Base-by-base conservation (phyloP, 2,797 vertebrate species). In the Threskiornis aethiopicus region DNA sequence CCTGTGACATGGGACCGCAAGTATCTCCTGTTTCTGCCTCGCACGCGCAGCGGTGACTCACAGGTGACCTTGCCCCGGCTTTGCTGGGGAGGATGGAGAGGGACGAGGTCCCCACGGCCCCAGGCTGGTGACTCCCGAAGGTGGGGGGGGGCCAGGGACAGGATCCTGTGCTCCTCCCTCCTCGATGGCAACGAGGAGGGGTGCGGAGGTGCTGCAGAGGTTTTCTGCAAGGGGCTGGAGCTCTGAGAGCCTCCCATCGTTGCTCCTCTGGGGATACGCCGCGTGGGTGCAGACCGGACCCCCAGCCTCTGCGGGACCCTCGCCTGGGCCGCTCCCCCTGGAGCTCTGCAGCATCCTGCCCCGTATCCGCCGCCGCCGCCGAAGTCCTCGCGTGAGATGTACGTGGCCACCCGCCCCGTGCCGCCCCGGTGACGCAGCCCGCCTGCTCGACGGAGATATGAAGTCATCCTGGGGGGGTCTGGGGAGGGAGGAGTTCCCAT, bases 401-500 rank as follows among this genome's bases (percentile, higher is more conserved):
- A 16, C 0, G 3, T 16, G 86, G 58, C 31, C 29, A 3, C 35
- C 61, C 1, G 0, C 58, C 58, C 66, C 5, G 3, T 82, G 73
- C 92, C 83, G 41, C 35, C 39, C 72, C 1, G 39, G 59, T 89
- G 93, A 55, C 22, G 8, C 71, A 83, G 70, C 46, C 47, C 42
- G 76, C 55, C 84, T 58, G 44, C 91, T 84, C 28, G 5, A 5
- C 6, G 31, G 93, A 66, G 46, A 65, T 72, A 79, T 95, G 94
- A 96, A 93, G 95, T 97, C 96, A 97, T 93, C 85, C 75, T 22
- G 70, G 67, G 67, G 67, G 90, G 90, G 39, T 29, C 80, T 89
- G 80, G 75, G 28, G 71, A 81, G 59, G 93, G 69, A 95, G 77
- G 84, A 71, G 96, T 96, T 97, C 92, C 96, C 93, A 96, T 97